phyloP scores from a whole-genome alignment of 2,797 vertebrate genomes.

The Cynopterus sphinx region DNA sequence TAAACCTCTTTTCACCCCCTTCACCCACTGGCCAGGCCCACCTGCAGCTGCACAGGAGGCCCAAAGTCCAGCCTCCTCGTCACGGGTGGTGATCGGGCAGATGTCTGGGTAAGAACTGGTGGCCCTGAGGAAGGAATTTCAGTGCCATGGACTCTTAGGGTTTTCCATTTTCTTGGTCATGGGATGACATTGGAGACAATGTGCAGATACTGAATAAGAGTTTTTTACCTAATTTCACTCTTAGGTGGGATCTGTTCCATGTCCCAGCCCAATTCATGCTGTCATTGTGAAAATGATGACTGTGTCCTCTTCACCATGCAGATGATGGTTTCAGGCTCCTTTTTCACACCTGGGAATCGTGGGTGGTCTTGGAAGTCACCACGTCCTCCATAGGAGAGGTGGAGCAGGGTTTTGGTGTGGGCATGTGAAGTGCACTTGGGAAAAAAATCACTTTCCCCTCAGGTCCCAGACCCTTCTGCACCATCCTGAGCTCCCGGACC shows the following conservation, averaged over 20 bases:
- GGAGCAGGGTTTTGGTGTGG: fast-evolving
- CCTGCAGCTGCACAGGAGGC: too few species aligned
- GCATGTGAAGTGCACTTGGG: background rate
- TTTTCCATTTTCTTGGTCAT: background rate
- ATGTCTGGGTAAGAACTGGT: too few species aligned
- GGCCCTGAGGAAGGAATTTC: background rate
- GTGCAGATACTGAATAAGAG: too few species aligned
- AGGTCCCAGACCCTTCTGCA: too few species aligned
- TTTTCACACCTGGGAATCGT: too few species aligned
- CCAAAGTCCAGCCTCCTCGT: too few species aligned
- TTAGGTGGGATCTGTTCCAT: background rate
- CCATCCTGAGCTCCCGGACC: too few species aligned
- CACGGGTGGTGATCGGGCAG: too few species aligned
- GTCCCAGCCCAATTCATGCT: background rate
- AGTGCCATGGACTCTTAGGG: background rate
- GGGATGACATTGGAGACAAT: too few species aligned
- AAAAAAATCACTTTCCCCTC: too few species aligned
- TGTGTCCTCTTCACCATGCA: too few species aligned
- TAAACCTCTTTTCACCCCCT: background rate
- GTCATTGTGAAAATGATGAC: background rate
- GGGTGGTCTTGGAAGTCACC: background rate
- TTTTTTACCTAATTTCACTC: background rate
- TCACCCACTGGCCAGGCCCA: background rate
- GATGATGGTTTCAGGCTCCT: background rate
- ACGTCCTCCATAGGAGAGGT: too few species aligned